Percentiles rank a stretch among this genome's conserved stretches.
Evolutionary conservation across 2,888 invertebrate species (phyloP).

Genomic region (Chrysodeixis includens): DNA sequence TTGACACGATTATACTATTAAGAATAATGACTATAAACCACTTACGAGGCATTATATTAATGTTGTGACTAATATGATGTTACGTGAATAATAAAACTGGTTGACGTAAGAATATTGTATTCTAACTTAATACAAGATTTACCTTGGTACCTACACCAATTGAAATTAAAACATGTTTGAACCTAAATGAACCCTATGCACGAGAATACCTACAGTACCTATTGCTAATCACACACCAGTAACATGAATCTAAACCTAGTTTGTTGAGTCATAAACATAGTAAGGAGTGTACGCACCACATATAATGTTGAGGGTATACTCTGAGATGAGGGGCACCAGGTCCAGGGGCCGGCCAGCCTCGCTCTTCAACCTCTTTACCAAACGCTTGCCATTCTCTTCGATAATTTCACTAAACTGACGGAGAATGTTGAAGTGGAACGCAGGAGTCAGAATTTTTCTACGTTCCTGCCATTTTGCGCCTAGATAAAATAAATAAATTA

Average conservation of each 20-base stretch:
- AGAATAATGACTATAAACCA: too few relatives aligned
- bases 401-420: conserved; percentile 79
- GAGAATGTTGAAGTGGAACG: conserved; percentile 91
- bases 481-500: conserved; percentile 50
- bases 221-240: too few relatives aligned
- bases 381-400: conserved; percentile 79
- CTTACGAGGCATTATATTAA: not conserved
- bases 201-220: too few relatives aligned
- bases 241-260: too few relatives aligned
- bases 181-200: too few relatives aligned
- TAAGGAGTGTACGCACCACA: conserved; percentile 85
- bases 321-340: conserved; percentile 88
- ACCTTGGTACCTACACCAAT: too few relatives aligned
- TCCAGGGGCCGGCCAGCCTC: conserved; percentile 74
- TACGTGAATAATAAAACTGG: not conserved
- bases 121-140: too few relatives aligned
- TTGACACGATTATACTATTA: not conserved
- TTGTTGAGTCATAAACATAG: too few relatives aligned
- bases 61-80: not conserved
- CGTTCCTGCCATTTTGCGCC: conserved; percentile 90
- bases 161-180: too few relatives aligned
- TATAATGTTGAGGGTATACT: conserved; percentile 89
- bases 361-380: conserved; percentile 72
- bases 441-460: conserved; percentile 90
- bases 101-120: too few relatives aligned